A percentile compares a stretch with the other conserved stretches of the same genome.
Evolutionary conservation across 2,113 vertebrate genomes (phyloP).

Genomic region (Glaucidium brasilianum): DNA sequence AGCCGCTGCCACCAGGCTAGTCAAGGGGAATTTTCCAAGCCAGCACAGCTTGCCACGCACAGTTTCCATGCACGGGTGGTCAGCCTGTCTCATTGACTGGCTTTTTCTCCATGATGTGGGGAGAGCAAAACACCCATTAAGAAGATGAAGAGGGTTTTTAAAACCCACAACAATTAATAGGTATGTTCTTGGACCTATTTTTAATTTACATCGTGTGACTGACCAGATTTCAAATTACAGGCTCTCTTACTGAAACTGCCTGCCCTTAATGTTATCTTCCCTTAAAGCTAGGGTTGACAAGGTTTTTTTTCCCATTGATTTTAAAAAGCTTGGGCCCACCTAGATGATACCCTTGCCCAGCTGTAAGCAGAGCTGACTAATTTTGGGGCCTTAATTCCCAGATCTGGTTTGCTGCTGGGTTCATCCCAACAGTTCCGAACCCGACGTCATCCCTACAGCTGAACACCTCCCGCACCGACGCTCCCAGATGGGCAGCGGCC

Average conservation of each 20-base stretch:
- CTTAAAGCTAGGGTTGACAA: background rate
- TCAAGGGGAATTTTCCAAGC: background rate
- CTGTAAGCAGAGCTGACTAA: background rate
- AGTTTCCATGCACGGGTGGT: fast-evolving
- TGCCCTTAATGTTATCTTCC: background rate
- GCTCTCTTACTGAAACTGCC: background rate
- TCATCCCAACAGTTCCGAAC: background rate
- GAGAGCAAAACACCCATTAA: background rate
- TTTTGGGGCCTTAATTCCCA: background rate
- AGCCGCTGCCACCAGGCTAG: too few relatives aligned
- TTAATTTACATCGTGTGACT: background rate
- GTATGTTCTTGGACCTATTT: background rate
- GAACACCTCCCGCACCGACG: fast-evolving
- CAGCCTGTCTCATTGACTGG: background rate
- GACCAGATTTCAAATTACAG: background rate
- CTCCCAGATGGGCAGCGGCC: background rate
- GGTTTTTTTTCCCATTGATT: background rate
- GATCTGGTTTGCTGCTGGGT: background rate
- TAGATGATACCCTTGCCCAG: background rate
- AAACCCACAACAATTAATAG: background rate
- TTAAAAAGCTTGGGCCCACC: background rate
- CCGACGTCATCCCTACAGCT: fast-evolving
- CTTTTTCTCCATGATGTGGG: background rate
- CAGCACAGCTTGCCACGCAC: fast-evolving
- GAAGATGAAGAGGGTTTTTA: background rate